A percentile compares a stretch with the other conserved stretches of the same genome.
Conservation (phyloP, 2,113 vertebrate species). For the Oreocharis arfaki region DNA sequence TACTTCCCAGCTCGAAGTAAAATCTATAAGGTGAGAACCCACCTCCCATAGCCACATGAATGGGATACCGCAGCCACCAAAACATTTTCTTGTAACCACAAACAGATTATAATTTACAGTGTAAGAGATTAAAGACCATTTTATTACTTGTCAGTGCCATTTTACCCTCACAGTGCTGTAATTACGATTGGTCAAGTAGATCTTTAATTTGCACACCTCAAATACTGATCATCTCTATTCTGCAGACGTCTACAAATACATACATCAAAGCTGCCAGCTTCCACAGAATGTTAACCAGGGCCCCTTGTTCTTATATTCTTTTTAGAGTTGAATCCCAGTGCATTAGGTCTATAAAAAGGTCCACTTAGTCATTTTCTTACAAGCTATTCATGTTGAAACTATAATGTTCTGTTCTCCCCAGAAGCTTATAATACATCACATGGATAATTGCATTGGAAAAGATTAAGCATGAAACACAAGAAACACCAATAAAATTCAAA, state of each 20-base stretch:
- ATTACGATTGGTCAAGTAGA: conserved; percentile 63
- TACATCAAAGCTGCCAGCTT: conserved; percentile 59
- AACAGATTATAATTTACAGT: conserved; percentile 39
- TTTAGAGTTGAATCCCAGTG: conserved; percentile 41
- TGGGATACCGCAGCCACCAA: background rate
- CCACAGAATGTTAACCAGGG: conserved; percentile 55
- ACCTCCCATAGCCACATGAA: background rate
- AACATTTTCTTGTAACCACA: conserved; percentile 10
- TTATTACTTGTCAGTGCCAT: conserved; percentile 9
- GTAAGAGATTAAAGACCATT: conserved; percentile 37
- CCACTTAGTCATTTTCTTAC: conserved; percentile 64
- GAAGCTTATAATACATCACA: conserved; percentile 54
- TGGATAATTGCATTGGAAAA: conserved; percentile 22
- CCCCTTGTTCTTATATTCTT: background rate
- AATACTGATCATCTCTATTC: conserved; percentile 57
- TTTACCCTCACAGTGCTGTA: conserved; percentile 13
- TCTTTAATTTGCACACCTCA: conserved; percentile 64
- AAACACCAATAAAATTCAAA: background rate
- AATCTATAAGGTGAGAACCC: background rate
- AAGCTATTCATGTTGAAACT: conserved; percentile 38
- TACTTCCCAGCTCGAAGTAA: background rate
- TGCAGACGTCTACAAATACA: conserved; percentile 59
- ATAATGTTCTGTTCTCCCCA: conserved; percentile 11
- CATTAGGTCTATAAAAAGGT: conserved; percentile 62
- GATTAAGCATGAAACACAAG: conserved; percentile 24